Conservation (phyloP, 2,888 invertebrate species). For the Sympetrum striolatum region DNA sequence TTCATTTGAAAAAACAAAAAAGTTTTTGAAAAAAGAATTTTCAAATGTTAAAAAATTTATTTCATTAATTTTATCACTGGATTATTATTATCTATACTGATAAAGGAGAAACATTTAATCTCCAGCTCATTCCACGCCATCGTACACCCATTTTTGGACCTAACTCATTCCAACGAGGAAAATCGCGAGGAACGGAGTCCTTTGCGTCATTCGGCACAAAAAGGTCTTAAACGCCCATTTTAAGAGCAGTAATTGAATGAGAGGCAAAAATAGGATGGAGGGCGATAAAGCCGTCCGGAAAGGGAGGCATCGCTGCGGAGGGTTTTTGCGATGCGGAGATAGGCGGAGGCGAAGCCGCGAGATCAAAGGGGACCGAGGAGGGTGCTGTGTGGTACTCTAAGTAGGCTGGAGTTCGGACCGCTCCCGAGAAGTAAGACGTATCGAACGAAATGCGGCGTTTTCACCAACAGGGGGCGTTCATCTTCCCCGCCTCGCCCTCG, state of each 20-base stretch:
- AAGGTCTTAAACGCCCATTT: too few relatives aligned
- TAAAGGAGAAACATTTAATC: too few relatives aligned
- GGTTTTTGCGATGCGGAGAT: background rate
- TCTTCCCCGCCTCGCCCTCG: background rate
- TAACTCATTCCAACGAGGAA: too few relatives aligned
- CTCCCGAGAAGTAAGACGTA: conserved; percentile 29
- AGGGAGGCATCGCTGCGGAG: background rate
- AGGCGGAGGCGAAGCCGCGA: background rate
- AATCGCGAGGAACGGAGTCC: too few relatives aligned
- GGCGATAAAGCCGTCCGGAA: background rate
- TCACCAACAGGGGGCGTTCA: conserved; percentile 27
- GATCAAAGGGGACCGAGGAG: background rate
- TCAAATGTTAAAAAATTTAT: too few relatives aligned
- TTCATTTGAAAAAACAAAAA: too few relatives aligned
- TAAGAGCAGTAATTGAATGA: background rate
- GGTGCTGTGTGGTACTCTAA: background rate
- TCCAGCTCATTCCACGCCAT: too few relatives aligned
- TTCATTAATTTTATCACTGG: too few relatives aligned
- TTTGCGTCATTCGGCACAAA: too few relatives aligned
- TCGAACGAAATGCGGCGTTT: conserved; percentile 35
- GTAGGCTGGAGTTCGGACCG: conserved; percentile 16
- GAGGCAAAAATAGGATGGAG: background rate
- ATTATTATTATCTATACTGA: too few relatives aligned
- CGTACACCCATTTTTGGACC: too few relatives aligned
- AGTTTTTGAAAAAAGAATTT: too few relatives aligned